Conservation (phyloP, 2,888 invertebrate genomes). For the Ryuthela nishihirai region DNA sequence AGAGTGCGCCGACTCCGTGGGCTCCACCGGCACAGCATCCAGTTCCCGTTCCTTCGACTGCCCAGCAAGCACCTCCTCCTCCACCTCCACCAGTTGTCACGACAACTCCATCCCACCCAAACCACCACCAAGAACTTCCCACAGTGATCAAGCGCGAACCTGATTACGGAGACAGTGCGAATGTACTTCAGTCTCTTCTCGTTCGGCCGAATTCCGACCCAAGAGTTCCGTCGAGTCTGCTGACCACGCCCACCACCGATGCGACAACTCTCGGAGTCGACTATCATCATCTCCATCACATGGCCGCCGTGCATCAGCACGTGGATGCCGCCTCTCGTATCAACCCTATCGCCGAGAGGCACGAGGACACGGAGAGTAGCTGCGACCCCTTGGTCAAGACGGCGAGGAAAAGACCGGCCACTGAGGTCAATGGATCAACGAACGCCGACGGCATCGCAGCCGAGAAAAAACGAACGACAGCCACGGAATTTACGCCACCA, state of each 20-base stretch:
- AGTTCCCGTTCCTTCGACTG: conserved; percentile 25
- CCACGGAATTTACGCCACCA: neutral
- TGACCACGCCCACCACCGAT: conserved; percentile 12
- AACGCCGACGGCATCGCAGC: too few relatives aligned
- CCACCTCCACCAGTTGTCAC: conserved; percentile 7
- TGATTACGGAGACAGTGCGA: conserved; percentile 23
- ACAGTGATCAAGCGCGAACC: conserved; percentile 15
- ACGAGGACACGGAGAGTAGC: too few relatives aligned
- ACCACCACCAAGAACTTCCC: neutral
- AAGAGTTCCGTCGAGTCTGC: conserved; percentile 8
- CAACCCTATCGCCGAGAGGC: too few relatives aligned
- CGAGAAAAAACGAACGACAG: neutral
- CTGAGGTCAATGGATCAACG: too few relatives aligned
- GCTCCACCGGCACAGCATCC: conserved; percentile 29
- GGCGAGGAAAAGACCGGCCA: too few relatives aligned
- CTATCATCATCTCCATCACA: conserved; percentile 24
- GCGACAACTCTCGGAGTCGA: conserved; percentile 20
- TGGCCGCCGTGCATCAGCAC: too few relatives aligned
- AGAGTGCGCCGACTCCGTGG: conserved; percentile 22
- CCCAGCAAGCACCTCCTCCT: conserved; percentile 26
- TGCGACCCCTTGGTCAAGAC: too few relatives aligned
- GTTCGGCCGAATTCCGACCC: conserved; percentile 5
- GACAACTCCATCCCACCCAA: conserved; percentile 4
- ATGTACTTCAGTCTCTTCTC: conserved; percentile 29
- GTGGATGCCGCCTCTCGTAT: too few relatives aligned